phyloP scores from a whole-genome alignment of 2,113 vertebrate species.

The Microtus ochrogaster region DNA sequence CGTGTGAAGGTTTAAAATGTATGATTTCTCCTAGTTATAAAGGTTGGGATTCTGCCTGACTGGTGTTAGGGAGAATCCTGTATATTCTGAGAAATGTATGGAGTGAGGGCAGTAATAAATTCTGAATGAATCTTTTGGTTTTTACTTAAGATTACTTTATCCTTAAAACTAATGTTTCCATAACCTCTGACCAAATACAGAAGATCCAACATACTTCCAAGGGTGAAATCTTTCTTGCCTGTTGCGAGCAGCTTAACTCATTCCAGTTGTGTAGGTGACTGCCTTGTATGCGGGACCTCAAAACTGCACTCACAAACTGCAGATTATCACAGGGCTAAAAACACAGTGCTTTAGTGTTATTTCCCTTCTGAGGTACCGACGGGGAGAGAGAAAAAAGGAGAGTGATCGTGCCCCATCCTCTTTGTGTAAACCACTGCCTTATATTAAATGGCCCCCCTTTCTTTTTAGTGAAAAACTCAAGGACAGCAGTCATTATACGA shows the following conservation, averaged over 20 bases:
- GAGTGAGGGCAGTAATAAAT: constrained; percentile 85
- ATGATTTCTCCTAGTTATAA: constrained; percentile 67
- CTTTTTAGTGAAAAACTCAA: constrained; percentile 85
- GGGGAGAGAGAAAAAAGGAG: constrained; percentile 65
- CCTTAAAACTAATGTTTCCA: constrained; percentile 89
- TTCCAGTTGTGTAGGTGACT: constrained; percentile 28
- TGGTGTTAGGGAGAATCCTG: constrained; percentile 77
- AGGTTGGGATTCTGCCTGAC: constrained; percentile 59
- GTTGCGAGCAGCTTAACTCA: constrained; percentile 62
- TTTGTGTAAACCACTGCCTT: constrained; percentile 64
- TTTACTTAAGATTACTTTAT: constrained; percentile 87
- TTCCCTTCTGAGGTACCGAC: constrained; percentile 78
- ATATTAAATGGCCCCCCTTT: constrained; percentile 70
- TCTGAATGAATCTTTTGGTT: constrained; percentile 87
- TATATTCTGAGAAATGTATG: constrained; percentile 71
- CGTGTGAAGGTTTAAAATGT: constrained; percentile 81
- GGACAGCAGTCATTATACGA: constrained; percentile 91
- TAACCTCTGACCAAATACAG: constrained; percentile 88
- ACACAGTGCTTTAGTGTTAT: constrained; percentile 67
- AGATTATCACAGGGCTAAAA: constrained; percentile 75
- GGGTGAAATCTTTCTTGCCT: constrained; percentile 84
- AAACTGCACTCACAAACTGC: constrained; percentile 1
- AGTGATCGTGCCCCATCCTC: background rate
- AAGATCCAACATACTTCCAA: constrained; percentile 85
- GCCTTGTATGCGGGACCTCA: background rate